Evolutionary conservation across 2,888 invertebrate species (phyloP).

Genomic region (Eustalomyia histrio): DNA sequence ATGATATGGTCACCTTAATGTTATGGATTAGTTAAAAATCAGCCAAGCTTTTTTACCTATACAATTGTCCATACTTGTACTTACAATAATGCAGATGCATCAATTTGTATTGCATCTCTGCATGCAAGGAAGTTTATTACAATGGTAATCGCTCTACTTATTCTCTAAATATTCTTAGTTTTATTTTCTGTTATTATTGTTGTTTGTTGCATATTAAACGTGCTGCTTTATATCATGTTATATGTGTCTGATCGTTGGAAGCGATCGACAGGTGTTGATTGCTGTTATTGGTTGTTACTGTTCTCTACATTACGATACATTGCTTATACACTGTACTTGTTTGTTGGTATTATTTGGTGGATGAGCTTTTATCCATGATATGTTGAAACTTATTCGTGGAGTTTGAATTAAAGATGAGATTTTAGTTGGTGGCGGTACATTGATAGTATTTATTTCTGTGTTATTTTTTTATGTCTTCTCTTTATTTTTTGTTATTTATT

Average conservation of each 20-base stretch:
- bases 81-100: slow-evolving; percentile 28
- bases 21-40: slow-evolving; percentile 46
- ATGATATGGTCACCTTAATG: slow-evolving; percentile 53
- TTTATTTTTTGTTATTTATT: slow-evolving; percentile 56
- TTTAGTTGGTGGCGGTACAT: slow-evolving; percentile 49
- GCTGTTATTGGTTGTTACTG: slow-evolving; percentile 66
- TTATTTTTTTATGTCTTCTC: slow-evolving; percentile 11
- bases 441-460: slow-evolving; percentile 32
- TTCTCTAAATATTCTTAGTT: slow-evolving; percentile 53
- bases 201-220: slow-evolving; percentile 58
- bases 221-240: slow-evolving; percentile 30
- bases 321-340: slow-evolving; percentile 63
- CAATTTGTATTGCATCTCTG: slow-evolving; percentile 35
- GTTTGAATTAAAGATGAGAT: slow-evolving; percentile 45
- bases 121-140: slow-evolving; percentile 54
- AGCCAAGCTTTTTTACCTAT: slow-evolving; percentile 7
- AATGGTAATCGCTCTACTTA: slow-evolving; percentile 61
- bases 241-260: slow-evolving; percentile 52
- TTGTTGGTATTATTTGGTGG: slow-evolving; percentile 40
- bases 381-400: slow-evolving; percentile 44
- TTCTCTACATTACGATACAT: slow-evolving; percentile 35
- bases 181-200: slow-evolving; percentile 22
- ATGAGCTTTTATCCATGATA: slow-evolving; percentile 62
- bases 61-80: slow-evolving; percentile 22
- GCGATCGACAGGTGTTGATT: slow-evolving; percentile 77